These are phyloP conservation scores for Neria commutata DNA, from an alignment of 2,888 invertebrate genomes.

Conservation along the genomic window DNA sequence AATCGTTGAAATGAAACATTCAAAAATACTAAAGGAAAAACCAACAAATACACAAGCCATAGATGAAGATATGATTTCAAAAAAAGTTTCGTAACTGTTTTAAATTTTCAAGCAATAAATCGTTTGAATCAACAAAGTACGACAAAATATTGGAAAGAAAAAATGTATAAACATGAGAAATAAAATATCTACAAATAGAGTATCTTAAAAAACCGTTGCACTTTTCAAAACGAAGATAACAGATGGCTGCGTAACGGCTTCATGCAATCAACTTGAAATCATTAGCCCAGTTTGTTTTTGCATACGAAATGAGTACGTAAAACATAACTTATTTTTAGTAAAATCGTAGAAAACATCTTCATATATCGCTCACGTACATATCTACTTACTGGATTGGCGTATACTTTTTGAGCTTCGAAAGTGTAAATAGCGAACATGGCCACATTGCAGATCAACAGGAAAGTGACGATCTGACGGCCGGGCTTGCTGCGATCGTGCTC, in stretches of 20 bases:
- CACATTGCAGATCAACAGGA: slow-evolving; percentile 92
- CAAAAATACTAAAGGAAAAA: slow-evolving; percentile 1
- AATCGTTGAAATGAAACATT: slow-evolving; percentile 4
- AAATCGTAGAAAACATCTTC: slow-evolving; percentile 46
- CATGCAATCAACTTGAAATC: too few relatives aligned
- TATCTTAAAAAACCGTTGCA: too few relatives aligned
- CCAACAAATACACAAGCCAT: slow-evolving; percentile 12
- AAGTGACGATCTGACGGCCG: slow-evolving; percentile 93
- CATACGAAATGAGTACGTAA: too few relatives aligned
- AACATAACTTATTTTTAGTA: too few relatives aligned
- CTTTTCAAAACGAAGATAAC: too few relatives aligned
- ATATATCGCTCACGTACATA: slow-evolving; percentile 51
- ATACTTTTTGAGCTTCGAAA: slow-evolving; percentile 92
- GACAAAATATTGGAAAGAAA: background rate
- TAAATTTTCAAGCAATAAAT: too few relatives aligned
- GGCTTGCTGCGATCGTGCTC: slow-evolving; percentile 95
- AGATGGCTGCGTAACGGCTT: too few relatives aligned
- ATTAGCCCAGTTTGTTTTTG: too few relatives aligned
- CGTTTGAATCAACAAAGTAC: background rate
- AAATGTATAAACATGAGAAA: too few relatives aligned
- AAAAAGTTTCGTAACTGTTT: too few relatives aligned
- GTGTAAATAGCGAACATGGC: slow-evolving; percentile 97
- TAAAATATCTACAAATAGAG: too few relatives aligned
- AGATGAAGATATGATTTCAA: slow-evolving; percentile 29
- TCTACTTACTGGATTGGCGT: slow-evolving; percentile 82